Percentiles rank a stretch among this genome's conserved stretches.
Conservation (phyloP, 1,140 invertebrate genomes). For the Bombus balteatus region DNA sequence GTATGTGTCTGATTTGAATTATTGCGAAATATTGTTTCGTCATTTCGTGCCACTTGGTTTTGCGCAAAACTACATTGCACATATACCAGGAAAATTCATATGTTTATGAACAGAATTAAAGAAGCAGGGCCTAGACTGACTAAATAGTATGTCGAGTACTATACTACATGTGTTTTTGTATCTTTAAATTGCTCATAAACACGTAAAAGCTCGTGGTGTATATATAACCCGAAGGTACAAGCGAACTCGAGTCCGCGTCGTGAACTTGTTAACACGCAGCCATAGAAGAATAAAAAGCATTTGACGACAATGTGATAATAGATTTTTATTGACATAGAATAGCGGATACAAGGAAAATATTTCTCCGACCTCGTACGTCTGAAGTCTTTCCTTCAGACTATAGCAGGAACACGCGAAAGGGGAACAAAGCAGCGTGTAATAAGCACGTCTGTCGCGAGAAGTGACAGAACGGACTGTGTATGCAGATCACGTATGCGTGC, state of each 20-base stretch:
- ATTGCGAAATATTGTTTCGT: no score
- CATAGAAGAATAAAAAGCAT: neutral
- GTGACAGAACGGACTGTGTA: neutral
- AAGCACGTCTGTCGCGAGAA: slow-evolving; percentile 1
- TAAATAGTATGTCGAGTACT: neutral
- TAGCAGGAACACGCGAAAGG: neutral
- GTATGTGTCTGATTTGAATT: no score
- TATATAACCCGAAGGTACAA: neutral
- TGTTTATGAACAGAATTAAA: neutral
- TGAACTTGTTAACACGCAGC: neutral
- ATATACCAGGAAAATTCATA: no score
- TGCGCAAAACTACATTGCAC: no score
- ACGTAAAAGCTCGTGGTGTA: neutral
- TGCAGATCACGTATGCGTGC: slow-evolving; percentile 13
- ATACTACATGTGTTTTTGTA: neutral
- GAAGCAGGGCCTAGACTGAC: neutral
- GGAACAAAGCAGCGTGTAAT: slow-evolving; percentile 5
- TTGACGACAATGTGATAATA: neutral
- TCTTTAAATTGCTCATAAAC: neutral
- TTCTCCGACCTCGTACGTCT: neutral
- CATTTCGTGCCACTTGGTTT: no score
- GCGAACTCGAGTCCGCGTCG: neutral
- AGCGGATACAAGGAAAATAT: neutral
- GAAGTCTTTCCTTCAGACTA: neutral
- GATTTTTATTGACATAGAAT: neutral